phyloP scores from a whole-genome alignment of 2,797 vertebrate genomes.

The Gymnopithys bicolor region DNA sequence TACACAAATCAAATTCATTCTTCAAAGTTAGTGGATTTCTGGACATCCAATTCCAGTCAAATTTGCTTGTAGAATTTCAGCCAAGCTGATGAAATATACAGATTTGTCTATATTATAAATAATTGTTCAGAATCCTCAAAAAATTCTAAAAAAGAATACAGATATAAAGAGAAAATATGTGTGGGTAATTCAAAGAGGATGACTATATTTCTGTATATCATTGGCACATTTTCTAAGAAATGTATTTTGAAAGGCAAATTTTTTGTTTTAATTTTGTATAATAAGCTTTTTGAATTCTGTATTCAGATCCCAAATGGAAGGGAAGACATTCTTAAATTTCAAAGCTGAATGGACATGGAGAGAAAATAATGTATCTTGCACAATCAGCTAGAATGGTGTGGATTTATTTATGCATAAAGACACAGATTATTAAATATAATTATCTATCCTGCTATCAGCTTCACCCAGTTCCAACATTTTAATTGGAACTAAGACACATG shows the following conservation, averaged over 20 bases:
- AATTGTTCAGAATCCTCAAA: not conserved
- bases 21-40: not conserved
- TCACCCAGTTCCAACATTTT: conserved; percentile 50
- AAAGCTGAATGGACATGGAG: not conserved
- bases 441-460: not conserved
- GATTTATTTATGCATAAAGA: not conserved
- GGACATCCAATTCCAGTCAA: not conserved
- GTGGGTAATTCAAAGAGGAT: not conserved
- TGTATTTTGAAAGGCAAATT: fast-evolving
- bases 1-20: not conserved
- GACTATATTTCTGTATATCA: not conserved
- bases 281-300: not conserved
- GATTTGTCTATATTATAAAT: not conserved
- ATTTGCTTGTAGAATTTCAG: not conserved
- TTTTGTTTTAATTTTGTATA: not conserved
- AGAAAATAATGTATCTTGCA: not conserved
- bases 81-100: not conserved
- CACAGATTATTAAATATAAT: not conserved
- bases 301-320: not conserved
- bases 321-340: not conserved
- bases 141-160: not conserved
- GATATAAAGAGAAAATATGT: not conserved
- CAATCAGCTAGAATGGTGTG: not conserved
- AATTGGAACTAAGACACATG: conserved; percentile 66
- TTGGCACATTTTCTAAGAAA: not conserved